Evolutionary conservation across 2,113 vertebrate species (phyloP).

Genomic region (Neotoma lepida): DNA sequence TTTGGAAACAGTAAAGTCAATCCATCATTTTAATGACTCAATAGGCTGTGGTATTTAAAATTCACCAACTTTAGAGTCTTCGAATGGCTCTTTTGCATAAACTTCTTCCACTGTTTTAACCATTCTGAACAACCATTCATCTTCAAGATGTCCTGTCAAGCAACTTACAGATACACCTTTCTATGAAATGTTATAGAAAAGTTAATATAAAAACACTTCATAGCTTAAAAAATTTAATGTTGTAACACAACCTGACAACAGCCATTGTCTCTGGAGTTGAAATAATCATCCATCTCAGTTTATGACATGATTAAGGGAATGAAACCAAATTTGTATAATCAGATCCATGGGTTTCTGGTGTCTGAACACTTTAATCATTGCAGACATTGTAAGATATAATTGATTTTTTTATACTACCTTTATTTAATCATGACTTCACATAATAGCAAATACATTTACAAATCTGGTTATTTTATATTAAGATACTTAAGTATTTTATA

Average conservation of each 20-base stretch:
- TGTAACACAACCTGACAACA: slow-evolving; percentile 50
- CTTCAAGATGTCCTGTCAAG: slow-evolving; percentile 73
- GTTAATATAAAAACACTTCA: slow-evolving; percentile 27
- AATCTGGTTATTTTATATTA: neutral
- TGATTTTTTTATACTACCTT: neutral
- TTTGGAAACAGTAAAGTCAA: slow-evolving; percentile 71
- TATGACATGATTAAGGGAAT: neutral
- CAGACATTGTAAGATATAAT: neutral
- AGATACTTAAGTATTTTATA: slow-evolving; percentile 5
- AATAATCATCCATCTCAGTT: neutral
- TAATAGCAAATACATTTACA: neutral
- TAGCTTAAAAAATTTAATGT: slow-evolving; percentile 58
- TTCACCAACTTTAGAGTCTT: slow-evolving; percentile 65
- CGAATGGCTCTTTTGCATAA: slow-evolving; percentile 76
- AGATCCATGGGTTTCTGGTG: neutral
- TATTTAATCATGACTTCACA: neutral
- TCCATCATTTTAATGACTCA: slow-evolving; percentile 79
- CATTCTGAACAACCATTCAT: slow-evolving; percentile 76
- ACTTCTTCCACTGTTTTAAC: slow-evolving; percentile 72
- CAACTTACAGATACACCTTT: slow-evolving; percentile 49
- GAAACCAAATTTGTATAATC: neutral
- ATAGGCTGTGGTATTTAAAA: slow-evolving; percentile 74
- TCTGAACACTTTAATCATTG: neutral
- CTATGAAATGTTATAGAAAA: slow-evolving; percentile 57
- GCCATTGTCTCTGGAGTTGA: slow-evolving; percentile 21